Conservation (phyloP, 2,797 vertebrate genomes). For the Microctenopoma lineatum region DNA sequence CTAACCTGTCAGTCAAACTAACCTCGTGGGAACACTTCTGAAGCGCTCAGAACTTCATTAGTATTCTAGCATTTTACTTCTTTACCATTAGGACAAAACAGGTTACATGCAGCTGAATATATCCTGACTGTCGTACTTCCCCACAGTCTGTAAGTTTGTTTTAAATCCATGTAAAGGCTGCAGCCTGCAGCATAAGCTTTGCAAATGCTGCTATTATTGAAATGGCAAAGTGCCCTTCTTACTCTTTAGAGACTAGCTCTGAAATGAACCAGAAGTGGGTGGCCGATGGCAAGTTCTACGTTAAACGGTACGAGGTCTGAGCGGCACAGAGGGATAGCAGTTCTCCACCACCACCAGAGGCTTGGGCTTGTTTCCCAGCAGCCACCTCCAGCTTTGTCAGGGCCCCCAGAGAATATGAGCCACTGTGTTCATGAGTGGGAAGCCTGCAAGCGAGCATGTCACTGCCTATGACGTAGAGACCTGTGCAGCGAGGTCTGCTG, state of each 20-base stretch:
- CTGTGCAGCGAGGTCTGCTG: neutral
- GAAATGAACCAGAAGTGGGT: constrained; percentile 52
- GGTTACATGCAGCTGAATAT: constrained; percentile 16
- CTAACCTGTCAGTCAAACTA: constrained; percentile 48
- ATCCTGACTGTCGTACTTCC: constrained; percentile 16
- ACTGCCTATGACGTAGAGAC: neutral
- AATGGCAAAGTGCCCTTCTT: constrained; percentile 54
- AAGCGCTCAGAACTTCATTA: constrained; percentile 17
- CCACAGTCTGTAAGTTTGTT: constrained; percentile 26
- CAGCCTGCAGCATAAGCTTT: constrained; percentile 57
- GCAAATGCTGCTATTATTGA: constrained; percentile 61
- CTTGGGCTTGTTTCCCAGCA: constrained; percentile 23
- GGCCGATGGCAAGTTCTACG: constrained; percentile 34
- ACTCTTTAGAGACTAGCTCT: constrained; percentile 42
- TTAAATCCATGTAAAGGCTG: constrained; percentile 45
- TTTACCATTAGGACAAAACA: constrained; percentile 18
- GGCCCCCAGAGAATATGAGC: neutral
- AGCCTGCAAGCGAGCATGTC: neutral
- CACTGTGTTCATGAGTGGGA: neutral
- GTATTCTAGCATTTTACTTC: constrained; percentile 6
- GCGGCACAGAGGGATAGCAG: neutral
- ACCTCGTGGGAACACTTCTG: constrained; percentile 21
- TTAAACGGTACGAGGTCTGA: constrained; percentile 21
- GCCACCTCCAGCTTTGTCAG: neutral
- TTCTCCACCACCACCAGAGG: constrained; percentile 25